These are phyloP conservation scores for Astropecten irregularis DNA, from an alignment of 53 echinoderm and acorn worm genomes.

Conservation along the genomic window DNA sequence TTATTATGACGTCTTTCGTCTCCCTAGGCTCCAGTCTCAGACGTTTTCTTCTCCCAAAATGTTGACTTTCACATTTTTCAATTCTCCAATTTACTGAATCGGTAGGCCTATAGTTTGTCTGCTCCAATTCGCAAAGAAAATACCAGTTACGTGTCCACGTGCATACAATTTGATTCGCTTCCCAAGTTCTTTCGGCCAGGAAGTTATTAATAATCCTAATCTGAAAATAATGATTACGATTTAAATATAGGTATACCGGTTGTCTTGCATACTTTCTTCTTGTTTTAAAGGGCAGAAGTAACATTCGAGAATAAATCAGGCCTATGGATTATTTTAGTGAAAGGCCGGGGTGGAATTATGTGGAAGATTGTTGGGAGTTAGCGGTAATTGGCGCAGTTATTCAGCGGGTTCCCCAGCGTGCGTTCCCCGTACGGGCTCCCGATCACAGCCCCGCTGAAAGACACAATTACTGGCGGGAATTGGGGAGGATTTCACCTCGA, in stretches of 20 bases:
- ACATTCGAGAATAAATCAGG: too few relatives aligned
- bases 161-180: neutral
- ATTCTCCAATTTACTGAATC: too few relatives aligned
- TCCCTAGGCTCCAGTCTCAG: too few relatives aligned
- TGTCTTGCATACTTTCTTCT: neutral
- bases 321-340: too few relatives aligned
- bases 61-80: too few relatives aligned
- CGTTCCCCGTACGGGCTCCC: neutral
- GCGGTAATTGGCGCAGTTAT: constrained; percentile 13
- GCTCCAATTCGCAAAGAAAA: neutral
- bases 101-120: too few relatives aligned
- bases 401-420: neutral
- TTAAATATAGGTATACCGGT: too few relatives aligned
- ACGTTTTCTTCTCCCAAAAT: too few relatives aligned
- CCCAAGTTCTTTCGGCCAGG: neutral
- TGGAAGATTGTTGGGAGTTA: too few relatives aligned
- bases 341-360: too few relatives aligned
- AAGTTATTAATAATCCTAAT: constrained; percentile 17
- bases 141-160: neutral
- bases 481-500: too few relatives aligned
- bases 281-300: neutral
- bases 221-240: neutral
- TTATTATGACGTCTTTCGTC: too few relatives aligned
- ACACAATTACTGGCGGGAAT: neutral
- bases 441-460: neutral